phyloP scores from a whole-genome alignment of 2,888 invertebrate genomes.

The Invenusta paracnida region DNA sequence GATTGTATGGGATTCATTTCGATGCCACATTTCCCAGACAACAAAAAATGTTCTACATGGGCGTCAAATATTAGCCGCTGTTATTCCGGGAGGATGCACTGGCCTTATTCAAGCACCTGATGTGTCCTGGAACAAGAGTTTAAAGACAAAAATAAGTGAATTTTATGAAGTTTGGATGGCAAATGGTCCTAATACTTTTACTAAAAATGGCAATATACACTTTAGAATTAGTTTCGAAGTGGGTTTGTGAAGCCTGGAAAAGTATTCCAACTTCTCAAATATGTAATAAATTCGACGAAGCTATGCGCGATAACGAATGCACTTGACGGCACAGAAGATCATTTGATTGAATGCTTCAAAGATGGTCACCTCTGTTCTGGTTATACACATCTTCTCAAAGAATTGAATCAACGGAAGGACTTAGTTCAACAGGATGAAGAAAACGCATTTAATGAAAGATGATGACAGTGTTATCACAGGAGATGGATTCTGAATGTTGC shows the following conservation, averaged over 20 bases:
- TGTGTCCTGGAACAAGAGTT: background rate
- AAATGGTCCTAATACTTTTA: background rate
- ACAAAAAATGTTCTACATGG: background rate
- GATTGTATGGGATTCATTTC: background rate
- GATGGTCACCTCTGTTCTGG: background rate
- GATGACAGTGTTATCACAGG: no score
- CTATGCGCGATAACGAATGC: background rate
- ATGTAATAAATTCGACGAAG: background rate
- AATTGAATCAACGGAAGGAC: background rate
- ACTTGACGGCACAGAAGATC: background rate
- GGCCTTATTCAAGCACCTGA: background rate
- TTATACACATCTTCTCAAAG: no score
- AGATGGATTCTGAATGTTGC: no score
- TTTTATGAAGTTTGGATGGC: background rate
- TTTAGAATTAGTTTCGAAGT: background rate
- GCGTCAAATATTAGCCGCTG: background rate
- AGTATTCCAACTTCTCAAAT: background rate
- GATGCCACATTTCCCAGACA: background rate
- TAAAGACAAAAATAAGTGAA: background rate
- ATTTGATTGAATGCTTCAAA: background rate
- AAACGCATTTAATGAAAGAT: no score
- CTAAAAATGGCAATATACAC: background rate
- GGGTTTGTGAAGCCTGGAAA: background rate
- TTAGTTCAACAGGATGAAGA: background rate
- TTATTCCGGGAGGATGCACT: background rate